Conservation (phyloP, 2,113 vertebrate genomes). For the Nothocercus nigrocapillus region DNA sequence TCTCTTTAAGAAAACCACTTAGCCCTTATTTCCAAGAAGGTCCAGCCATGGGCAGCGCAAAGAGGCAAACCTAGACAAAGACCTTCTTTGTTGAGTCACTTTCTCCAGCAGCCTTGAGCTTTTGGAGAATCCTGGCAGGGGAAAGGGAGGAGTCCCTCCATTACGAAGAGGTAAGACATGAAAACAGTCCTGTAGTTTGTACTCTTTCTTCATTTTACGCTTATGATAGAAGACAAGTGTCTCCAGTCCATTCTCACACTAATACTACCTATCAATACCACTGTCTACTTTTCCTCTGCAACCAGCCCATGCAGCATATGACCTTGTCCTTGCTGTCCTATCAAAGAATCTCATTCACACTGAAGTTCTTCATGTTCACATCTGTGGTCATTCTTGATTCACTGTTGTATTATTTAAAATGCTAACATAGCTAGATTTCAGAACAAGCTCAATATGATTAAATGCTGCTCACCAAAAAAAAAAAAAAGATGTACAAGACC, state of each 20-base stretch:
- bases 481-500: not conserved
- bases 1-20: not conserved
- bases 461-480: conserved; percentile 13
- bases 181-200: not conserved
- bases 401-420: not conserved
- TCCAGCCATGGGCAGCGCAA: not conserved
- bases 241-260: not conserved
- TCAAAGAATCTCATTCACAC: not conserved
- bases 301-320: not conserved
- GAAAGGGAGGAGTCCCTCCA: not conserved
- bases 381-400: not conserved
- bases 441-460: conserved; percentile 5
- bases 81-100: not conserved
- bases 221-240: not conserved
- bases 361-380: not conserved
- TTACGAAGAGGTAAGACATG: not conserved
- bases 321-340: not conserved
- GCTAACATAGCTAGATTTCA: conserved; percentile 1
- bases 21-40: not conserved
- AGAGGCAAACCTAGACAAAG: not conserved
- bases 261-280: not conserved
- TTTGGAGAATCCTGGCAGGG: not conserved
- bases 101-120: not conserved
- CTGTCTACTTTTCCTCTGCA: not conserved
- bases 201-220: not conserved